Conservation (phyloP, 2,797 vertebrate species). For the Lerista edwardsae region DNA sequence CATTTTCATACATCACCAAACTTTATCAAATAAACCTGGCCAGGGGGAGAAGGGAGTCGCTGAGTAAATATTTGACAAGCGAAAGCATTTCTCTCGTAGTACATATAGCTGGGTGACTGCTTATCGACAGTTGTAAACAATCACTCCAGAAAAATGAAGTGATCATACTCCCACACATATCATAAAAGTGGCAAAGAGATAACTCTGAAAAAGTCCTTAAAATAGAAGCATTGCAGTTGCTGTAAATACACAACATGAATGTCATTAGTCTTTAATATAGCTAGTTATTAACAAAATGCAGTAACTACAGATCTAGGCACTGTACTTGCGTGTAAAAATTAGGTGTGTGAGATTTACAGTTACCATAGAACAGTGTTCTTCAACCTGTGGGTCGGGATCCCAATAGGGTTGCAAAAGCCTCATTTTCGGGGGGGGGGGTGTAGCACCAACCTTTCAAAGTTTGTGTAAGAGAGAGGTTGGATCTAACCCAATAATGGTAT, state of each 20-base stretch:
- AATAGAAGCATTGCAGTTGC: neutral
- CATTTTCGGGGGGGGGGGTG: too few relatives aligned
- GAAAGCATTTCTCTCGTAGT: neutral
- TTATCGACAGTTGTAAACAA: conserved; percentile 5
- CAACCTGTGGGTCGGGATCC: too few relatives aligned
- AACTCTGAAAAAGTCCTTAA: neutral
- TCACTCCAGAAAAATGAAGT: neutral
- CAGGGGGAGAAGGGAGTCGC: neutral
- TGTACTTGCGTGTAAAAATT: neutral
- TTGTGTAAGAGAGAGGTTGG: too few relatives aligned
- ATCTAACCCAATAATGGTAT: too few relatives aligned
- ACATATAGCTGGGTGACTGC: neutral
- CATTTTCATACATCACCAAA: neutral
- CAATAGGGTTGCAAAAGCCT: too few relatives aligned
- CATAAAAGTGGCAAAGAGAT: neutral
- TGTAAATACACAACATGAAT: neutral
- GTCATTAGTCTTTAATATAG: neutral
- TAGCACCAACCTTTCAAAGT: too few relatives aligned
- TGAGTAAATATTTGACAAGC: neutral
- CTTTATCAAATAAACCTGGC: neutral
- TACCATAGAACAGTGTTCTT: neutral
- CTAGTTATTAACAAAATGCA: neutral
- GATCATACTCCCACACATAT: neutral
- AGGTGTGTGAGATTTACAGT: neutral
- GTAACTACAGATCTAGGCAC: neutral